Conservation (phyloP, 2,797 vertebrate genomes). For the Neostethus bicornis region DNA sequence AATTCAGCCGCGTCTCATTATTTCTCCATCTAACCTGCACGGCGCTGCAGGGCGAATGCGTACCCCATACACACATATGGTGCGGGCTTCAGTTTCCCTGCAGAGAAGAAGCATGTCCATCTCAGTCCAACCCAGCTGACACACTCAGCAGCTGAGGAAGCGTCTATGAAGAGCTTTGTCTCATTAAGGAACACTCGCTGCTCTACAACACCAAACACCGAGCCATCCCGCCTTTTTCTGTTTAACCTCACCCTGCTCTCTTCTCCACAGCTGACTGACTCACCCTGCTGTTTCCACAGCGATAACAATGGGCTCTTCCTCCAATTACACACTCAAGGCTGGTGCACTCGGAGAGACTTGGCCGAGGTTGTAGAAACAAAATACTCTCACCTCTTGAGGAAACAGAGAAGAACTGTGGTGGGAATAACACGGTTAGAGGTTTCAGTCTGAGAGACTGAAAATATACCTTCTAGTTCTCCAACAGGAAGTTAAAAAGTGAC, state of each 20-base stretch:
- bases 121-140: conserved; percentile 52
- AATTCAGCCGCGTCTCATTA: conserved; percentile 37
- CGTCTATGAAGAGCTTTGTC: conserved; percentile 39
- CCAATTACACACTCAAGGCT: conserved; percentile 41
- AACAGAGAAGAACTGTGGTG: background rate
- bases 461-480: too few relatives aligned
- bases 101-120: conserved; percentile 76
- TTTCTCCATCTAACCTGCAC: conserved; percentile 28
- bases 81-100: conserved; percentile 60
- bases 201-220: conserved; percentile 6
- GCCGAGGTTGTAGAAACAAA: conserved; percentile 7
- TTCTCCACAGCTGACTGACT: conserved; percentile 23
- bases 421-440: too few relatives aligned
- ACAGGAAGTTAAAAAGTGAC: too few relatives aligned
- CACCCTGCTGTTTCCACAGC: conserved; percentile 27
- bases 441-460: background rate
- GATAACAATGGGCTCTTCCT: conserved; percentile 60
- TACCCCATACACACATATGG: conserved; percentile 46
- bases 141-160: conserved; percentile 11
- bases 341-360: conserved; percentile 1
- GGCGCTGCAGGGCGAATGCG: conserved; percentile 23
- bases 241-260: conserved; percentile 16
- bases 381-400: conserved; percentile 14
- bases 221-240: too few relatives aligned
- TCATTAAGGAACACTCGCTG: conserved; percentile 33